These are phyloP conservation scores for Eriosoma lanigerum DNA, from an alignment of 1,140 invertebrate genomes.

Conservation along the genomic window DNA sequence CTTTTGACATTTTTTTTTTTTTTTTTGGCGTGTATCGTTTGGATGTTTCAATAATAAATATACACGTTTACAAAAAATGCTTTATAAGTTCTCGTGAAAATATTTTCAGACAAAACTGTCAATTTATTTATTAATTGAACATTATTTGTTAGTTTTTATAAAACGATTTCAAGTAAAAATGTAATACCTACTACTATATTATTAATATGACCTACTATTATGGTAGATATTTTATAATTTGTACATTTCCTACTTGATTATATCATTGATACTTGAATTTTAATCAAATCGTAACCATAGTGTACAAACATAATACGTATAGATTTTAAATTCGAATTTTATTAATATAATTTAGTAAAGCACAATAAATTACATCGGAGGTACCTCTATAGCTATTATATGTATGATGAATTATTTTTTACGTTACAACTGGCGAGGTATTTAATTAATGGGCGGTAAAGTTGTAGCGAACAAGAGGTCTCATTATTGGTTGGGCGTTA, in stretches of 20 bases:
- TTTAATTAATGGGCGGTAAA: constrained; percentile 46
- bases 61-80: neutral
- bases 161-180: too few relatives aligned
- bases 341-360: neutral
- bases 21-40: neutral
- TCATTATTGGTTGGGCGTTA: constrained; percentile 45
- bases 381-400: neutral
- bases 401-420: constrained; percentile 22
- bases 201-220: too few relatives aligned
- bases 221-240: too few relatives aligned
- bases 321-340: too few relatives aligned
- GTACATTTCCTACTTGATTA: too few relatives aligned
- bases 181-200: too few relatives aligned
- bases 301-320: too few relatives aligned
- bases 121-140: too few relatives aligned
- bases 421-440: neutral
- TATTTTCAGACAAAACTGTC: too few relatives aligned
- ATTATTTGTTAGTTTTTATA: too few relatives aligned
- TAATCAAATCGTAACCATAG: too few relatives aligned
- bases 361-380: neutral
- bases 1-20: constrained; percentile 15
- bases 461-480: constrained; percentile 42
- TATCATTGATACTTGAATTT: too few relatives aligned
- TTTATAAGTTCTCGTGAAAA: neutral
- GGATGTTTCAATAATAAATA: neutral